phyloP scores from a whole-genome alignment of 2,888 invertebrate genomes.

The Caenorhabditis virilis region DNA sequence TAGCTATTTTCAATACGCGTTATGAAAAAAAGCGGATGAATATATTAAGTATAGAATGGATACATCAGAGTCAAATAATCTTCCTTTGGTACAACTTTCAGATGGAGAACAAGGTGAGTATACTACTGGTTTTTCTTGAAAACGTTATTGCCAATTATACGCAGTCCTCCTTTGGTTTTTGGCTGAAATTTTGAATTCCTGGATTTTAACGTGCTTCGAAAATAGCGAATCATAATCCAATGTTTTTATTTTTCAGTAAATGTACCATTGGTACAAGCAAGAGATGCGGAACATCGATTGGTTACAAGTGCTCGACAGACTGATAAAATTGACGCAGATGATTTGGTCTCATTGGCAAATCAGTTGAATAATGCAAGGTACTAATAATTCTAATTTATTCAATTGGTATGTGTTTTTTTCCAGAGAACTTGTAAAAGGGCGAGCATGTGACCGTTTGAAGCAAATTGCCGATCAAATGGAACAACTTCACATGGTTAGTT shows the following conservation, averaged over 20 bases:
- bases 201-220: no score
- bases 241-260: slow-evolving; percentile 22
- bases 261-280: slow-evolving; percentile 36
- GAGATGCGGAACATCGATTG: slow-evolving; percentile 22
- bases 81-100: slow-evolving; percentile 16
- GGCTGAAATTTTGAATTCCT: not conserved
- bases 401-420: no score
- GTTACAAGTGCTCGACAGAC: slow-evolving; percentile 42
- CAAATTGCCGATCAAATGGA: slow-evolving; percentile 78
- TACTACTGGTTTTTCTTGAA: no score
- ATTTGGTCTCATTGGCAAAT: slow-evolving; percentile 42
- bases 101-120: slow-evolving; percentile 16
- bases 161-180: not conserved
- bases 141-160: no score
- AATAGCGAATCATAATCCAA: no score
- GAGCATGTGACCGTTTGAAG: slow-evolving; percentile 70
- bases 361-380: slow-evolving; percentile 44
- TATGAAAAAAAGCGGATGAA: no score
- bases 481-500: slow-evolving; percentile 73
- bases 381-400: not conserved
- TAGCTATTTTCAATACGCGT: no score
- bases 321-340: slow-evolving; percentile 42
- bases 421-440: slow-evolving; percentile 47
- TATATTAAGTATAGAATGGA: no score
- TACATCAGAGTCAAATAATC: not conserved